Evolutionary conservation across 2,797 vertebrate genomes (phyloP), one percentile per base, ranked within the genome.

Genomic region (Cryptoblepharus egeriae): DNA sequence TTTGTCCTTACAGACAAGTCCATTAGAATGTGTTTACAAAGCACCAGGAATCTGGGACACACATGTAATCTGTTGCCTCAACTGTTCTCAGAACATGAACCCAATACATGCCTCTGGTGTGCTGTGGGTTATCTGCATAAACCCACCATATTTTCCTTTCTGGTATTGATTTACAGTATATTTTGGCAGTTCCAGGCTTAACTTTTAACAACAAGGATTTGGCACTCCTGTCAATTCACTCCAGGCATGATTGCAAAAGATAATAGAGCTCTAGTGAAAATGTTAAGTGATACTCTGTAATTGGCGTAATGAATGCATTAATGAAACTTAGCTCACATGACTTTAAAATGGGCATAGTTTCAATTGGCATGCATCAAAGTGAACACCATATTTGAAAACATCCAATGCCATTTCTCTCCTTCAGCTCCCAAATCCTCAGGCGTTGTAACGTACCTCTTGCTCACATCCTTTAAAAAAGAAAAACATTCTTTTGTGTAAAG

Each of bases 211-310:
- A 75, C n/a, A 58, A 49, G 15, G 37, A 35, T 69, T 61, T 37
- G 68, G 79, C 11, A 64, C 18, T 69, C 39, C 28, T 39, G 39
- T 64, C 22, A 28, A 0, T 26, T 65, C 82, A 1, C 11, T 70
- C 26, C 11, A 37, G 37, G 39, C 45, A 2, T 42, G 5, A 73
- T 76, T 87, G 77, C 52, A 75, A 1, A 82, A 84, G 26, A 16
- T n/a, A 60, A 82, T 87, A 80, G 28, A 68, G 26, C 77, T 85
- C 75, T 74, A 78, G 3, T 71, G 35, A 79, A 13, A 52, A 15
- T 83, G 75, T 52, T 0, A 1, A 79, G 42, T 73, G 0, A 0
- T 84, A 30, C 78, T 83, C 77, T 82, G 1, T 5, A 61, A 81
- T 42, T 28, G 61, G 42, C 63, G 65, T 83, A 58, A 78, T 74